phyloP scores from a whole-genome alignment of 2,113 vertebrate genomes.

The Orthonyx spaldingii region DNA sequence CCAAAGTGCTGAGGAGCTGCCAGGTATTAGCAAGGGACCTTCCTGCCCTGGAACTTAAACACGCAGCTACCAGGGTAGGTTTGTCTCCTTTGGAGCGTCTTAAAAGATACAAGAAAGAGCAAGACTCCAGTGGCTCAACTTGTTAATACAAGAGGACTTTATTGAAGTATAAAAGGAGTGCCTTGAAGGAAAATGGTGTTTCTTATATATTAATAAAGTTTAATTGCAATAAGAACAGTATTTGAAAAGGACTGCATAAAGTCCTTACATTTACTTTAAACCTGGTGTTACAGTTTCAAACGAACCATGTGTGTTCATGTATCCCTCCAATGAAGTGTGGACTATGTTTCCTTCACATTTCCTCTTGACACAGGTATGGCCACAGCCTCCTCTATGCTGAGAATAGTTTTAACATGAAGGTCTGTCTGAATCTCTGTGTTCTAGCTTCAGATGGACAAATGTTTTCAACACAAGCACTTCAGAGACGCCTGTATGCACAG shows the following conservation, averaged over 20 bases:
- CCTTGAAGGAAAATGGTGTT: neutral
- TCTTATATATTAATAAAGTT: neutral
- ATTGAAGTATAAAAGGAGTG: neutral
- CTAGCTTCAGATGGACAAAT: neutral
- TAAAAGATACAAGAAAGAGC: neutral
- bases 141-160: neutral
- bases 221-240: neutral
- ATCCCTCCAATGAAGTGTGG: neutral
- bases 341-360: neutral
- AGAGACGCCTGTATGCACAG: neutral
- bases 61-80: fast-evolving
- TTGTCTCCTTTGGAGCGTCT: neutral
- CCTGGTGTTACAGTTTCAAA: neutral
- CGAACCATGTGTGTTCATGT: fast-evolving
- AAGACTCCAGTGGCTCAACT: neutral
- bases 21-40: neutral
- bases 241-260: neutral
- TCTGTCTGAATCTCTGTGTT: neutral
- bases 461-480: neutral
- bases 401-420: fast-evolving
- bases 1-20: neutral
- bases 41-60: neutral
- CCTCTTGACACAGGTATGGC: neutral
- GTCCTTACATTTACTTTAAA: neutral
- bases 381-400: neutral